A percentile compares a stretch with the other conserved stretches of the same genome.
Conservation (phyloP, 2,113 vertebrate species). For the Marcusenius ussheri region DNA sequence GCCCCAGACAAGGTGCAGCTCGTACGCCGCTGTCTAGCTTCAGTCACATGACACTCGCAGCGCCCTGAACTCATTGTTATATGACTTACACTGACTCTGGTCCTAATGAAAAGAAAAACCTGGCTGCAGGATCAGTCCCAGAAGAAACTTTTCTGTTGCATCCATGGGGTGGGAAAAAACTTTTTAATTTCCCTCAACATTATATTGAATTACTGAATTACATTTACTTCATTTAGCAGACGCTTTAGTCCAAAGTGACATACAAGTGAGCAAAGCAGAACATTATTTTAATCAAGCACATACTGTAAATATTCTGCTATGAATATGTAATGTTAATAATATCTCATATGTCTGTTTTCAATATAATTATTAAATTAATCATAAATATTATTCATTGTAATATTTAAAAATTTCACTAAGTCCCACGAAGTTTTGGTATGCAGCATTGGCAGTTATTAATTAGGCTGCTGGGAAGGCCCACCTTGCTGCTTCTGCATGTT, state of each 20-base stretch:
- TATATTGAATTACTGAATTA: not conserved
- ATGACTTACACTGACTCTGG: not conserved
- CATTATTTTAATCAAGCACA: not conserved
- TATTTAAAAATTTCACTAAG: not conserved
- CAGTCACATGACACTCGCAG: not conserved
- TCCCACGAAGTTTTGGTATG: not conserved
- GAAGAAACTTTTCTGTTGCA: not conserved
- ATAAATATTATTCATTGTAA: not conserved
- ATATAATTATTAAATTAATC: too few species aligned
- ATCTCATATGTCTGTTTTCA: not conserved
- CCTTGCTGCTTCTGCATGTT: conserved; percentile 99
- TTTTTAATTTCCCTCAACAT: not conserved
- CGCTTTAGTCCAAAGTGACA: not conserved
- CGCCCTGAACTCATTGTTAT: not conserved
- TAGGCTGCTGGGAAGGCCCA: conserved; percentile 30
- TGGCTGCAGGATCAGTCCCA: not conserved
- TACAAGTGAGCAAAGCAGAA: not conserved
- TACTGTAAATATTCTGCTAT: not conserved
- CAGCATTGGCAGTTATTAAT: conserved; percentile 23
- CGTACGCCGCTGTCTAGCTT: not conserved
- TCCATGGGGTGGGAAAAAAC: not conserved
- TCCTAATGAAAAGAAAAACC: not conserved
- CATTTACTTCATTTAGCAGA: not conserved
- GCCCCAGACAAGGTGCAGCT: not conserved
- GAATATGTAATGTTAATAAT: not conserved